These are phyloP conservation scores for Macrobrachium rosenbergii DNA, from an alignment of 1,140 invertebrate species.

Conservation along the genomic window DNA sequence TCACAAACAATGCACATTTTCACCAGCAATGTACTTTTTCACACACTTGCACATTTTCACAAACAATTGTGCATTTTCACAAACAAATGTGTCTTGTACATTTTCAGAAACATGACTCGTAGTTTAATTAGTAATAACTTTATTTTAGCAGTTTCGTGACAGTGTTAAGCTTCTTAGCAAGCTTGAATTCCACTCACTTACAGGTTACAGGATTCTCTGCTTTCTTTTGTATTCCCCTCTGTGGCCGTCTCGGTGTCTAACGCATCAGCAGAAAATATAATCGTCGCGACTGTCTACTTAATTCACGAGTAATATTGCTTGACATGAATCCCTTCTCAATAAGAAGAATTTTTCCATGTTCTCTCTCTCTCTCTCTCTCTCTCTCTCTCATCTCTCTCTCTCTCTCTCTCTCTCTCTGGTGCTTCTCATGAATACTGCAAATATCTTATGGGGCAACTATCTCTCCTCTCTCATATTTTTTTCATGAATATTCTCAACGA, in stretches of 20 bases:
- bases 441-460: slow-evolving; percentile 14
- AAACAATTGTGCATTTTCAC: too few species aligned
- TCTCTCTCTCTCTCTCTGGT: not conserved
- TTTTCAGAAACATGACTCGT: too few species aligned
- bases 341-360: not conserved
- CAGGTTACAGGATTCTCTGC: not conserved
- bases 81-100: too few species aligned
- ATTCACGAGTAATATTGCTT: not conserved
- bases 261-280: not conserved
- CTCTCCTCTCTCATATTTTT: slow-evolving; percentile 1
- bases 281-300: too few species aligned
- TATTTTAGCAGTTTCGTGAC: too few species aligned
- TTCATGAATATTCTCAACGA: not conserved
- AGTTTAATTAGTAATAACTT: too few species aligned
- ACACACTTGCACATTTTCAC: too few species aligned
- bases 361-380: not conserved
- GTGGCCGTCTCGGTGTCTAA: not conserved
- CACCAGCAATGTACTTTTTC: too few species aligned
- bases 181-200: not conserved
- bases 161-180: too few species aligned
- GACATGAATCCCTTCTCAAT: not conserved
- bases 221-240: not conserved
- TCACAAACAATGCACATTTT: too few species aligned
- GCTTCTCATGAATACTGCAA: not conserved
- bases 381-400: not conserved